Conservation (phyloP, 2,888 invertebrate species). For the Pimpla rufipes region DNA sequence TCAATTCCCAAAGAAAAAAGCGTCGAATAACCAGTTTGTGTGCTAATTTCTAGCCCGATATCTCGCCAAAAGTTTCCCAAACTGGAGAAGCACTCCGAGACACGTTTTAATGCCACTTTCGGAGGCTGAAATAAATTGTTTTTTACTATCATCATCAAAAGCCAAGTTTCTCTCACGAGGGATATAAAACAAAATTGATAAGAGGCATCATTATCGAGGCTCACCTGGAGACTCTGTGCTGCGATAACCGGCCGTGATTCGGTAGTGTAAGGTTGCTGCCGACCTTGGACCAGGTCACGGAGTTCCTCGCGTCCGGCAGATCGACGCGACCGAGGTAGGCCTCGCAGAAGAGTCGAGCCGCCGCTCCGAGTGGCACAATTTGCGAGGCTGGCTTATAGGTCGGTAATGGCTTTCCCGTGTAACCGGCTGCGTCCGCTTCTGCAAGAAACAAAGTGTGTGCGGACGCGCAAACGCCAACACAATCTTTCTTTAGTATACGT, state of each 20-base stretch:
- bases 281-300: constrained; percentile 90
- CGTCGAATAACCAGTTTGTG: too few relatives aligned
- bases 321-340: constrained; percentile 92
- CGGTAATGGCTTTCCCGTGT: constrained; percentile 86
- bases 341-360: constrained; percentile 91
- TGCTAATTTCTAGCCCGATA: too few relatives aligned
- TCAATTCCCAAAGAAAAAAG: too few relatives aligned
- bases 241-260: constrained; percentile 83
- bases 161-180: too few relatives aligned
- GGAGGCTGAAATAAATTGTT: too few relatives aligned
- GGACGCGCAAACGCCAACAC: not conserved
- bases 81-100: too few relatives aligned
- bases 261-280: constrained; percentile 87
- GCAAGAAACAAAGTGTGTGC: constrained; percentile 77
- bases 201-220: constrained; percentile 34
- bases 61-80: too few relatives aligned
- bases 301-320: constrained; percentile 90
- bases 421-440: constrained; percentile 87
- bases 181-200: constrained; percentile 37
- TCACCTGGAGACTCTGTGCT: constrained; percentile 86
- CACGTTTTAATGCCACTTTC: too few relatives aligned
- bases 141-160: too few relatives aligned
- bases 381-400: constrained; percentile 90
- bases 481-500: constrained; percentile 27
- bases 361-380: constrained; percentile 88